Percentiles rank a stretch among this genome's conserved stretches.
Conservation (phyloP, 2,888 invertebrate genomes). For the Cyrtodaria siliqua region DNA sequence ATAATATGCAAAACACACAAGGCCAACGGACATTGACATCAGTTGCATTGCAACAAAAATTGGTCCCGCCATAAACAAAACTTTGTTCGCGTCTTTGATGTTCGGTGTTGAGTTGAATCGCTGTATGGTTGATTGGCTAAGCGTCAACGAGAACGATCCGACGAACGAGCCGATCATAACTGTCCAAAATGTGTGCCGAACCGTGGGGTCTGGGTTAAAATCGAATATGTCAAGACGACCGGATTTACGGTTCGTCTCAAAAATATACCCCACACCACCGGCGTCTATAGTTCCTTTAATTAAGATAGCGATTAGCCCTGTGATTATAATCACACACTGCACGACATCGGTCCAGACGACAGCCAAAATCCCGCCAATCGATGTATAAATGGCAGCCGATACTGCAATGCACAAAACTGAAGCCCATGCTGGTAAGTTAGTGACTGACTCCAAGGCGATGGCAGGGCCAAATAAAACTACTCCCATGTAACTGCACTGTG, state of each 20-base stretch:
- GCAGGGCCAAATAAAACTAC: constrained; percentile 69
- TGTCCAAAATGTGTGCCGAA: constrained; percentile 73
- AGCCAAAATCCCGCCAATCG: constrained; percentile 53
- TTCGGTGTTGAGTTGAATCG: constrained; percentile 67
- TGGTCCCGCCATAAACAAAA: constrained; percentile 42
- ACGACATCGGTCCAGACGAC: constrained; percentile 53
- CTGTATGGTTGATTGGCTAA: constrained; percentile 72
- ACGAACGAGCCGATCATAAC: constrained; percentile 60
- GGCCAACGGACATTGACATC: constrained; percentile 49
- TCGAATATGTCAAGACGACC: constrained; percentile 48
- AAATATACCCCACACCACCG: constrained; percentile 29
- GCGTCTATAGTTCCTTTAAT: constrained; percentile 47
- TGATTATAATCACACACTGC: constrained; percentile 43
- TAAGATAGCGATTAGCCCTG: constrained; percentile 35
- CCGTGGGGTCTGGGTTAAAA: constrained; percentile 67
- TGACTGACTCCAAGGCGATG: constrained; percentile 69
- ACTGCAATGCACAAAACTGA: constrained; percentile 52
- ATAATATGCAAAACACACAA: constrained; percentile 47
- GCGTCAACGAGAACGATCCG: constrained; percentile 63
- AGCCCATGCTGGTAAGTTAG: constrained; percentile 52
- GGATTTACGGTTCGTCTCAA: constrained; percentile 20
- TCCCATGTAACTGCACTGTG: constrained; percentile 68
- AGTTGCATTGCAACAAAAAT: constrained; percentile 37
- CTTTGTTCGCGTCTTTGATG: constrained; percentile 56
- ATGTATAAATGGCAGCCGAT: constrained; percentile 58